These are phyloP conservation scores for Rhamphomyia laevipes DNA, from an alignment of 2,888 invertebrate species.

Conservation along the genomic window DNA sequence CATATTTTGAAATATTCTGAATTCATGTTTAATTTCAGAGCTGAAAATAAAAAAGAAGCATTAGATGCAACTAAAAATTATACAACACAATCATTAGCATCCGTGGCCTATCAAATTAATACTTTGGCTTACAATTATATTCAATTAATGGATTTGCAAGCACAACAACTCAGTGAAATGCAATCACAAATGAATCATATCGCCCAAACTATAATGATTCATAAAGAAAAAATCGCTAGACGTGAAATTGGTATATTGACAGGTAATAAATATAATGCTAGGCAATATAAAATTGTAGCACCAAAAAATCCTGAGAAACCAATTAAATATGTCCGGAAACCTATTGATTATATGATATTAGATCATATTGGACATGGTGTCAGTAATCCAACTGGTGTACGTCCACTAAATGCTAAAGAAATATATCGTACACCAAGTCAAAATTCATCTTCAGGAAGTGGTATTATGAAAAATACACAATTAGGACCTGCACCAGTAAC, in stretches of 20 bases:
- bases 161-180: conserved; percentile 83
- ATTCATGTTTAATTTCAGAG: conserved; percentile 55
- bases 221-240: conserved; percentile 92
- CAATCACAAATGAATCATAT: conserved; percentile 93
- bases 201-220: conserved; percentile 86
- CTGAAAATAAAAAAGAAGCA: conserved; percentile 77
- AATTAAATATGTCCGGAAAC: conserved; percentile 85
- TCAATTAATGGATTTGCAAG: conserved; percentile 80
- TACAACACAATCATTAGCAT: conserved; percentile 89
- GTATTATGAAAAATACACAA: no score
- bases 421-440: conserved; percentile 51
- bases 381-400: conserved; percentile 52
- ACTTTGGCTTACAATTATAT: conserved; percentile 87
- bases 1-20: no score
- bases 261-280: conserved; percentile 76
- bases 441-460: conserved; percentile 25
- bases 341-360: conserved; percentile 76
- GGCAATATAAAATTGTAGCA: conserved; percentile 86
- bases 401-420: conserved; percentile 38
- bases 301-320: conserved; percentile 91
- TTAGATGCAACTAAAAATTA: conserved; percentile 93
- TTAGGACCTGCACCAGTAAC: conserved; percentile 77
- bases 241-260: conserved; percentile 86
- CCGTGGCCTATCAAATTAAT: conserved; percentile 95
- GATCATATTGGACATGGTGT: conserved; percentile 89